A percentile compares a stretch with the other conserved stretches of the same genome.
Conservation (phyloP, 2,113 vertebrate species). For the Cacatua alba region DNA sequence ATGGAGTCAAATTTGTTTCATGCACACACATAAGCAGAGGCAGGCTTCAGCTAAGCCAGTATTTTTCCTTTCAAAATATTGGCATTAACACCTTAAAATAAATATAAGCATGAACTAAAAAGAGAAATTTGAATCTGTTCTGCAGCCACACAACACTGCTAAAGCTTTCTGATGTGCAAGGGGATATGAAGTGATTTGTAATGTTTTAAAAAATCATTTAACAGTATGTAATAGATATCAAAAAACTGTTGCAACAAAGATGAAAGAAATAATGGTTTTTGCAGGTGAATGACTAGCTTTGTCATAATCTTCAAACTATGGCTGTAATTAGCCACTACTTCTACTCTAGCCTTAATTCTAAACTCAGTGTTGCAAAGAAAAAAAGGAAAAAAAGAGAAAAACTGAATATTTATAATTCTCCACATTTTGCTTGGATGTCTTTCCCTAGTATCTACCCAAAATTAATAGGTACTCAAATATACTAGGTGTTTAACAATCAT, state of each 20-base stretch:
- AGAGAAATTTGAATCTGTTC: not conserved
- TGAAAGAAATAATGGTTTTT: not conserved
- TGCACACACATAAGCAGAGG: not conserved
- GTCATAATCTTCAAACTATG: not conserved
- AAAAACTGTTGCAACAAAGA: not conserved
- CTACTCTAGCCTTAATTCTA: not conserved
- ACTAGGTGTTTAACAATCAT: not conserved
- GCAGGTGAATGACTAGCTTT: not conserved
- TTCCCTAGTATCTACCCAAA: not conserved
- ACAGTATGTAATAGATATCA: not conserved
- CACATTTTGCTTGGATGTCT: not conserved
- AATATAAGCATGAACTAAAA: constrained; percentile 20
- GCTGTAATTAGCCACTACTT: not conserved
- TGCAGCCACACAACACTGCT: not conserved
- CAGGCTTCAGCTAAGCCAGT: constrained; percentile 37
- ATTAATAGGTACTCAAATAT: not conserved
- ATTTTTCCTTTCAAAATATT: constrained; percentile 58
- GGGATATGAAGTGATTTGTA: not conserved
- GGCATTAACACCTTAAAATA: constrained; percentile 50
- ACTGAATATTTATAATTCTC: not conserved
- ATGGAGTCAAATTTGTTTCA: constrained; percentile 45
- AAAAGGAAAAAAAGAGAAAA: not conserved
- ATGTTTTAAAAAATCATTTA: not conserved
- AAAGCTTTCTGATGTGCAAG: not conserved
- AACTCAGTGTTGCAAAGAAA: not conserved